Evolutionary conservation across 1,140 invertebrate species (phyloP).

Genomic region (Theocolax elegans): DNA sequence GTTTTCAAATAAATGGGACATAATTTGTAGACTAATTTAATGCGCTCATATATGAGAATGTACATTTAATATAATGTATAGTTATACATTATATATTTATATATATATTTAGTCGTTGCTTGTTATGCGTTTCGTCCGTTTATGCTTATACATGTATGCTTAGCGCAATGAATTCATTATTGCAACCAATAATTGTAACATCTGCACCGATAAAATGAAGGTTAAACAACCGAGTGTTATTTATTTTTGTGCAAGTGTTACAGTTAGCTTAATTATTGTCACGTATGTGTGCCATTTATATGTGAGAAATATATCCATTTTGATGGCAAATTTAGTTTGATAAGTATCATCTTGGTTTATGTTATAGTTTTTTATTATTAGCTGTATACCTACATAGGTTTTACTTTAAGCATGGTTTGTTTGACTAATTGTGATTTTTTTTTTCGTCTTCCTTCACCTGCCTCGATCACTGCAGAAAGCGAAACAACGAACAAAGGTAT

Average conservation of each 20-base stretch:
- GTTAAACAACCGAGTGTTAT: no score
- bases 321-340: no score
- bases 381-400: constrained; percentile 6
- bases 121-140: constrained; percentile 43
- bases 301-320: background rate
- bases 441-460: constrained; percentile 20
- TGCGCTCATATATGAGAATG: no score
- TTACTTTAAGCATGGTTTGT: constrained; percentile 36
- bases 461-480: constrained; percentile 34
- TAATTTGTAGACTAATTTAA: no score
- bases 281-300: no score
- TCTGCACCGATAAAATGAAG: no score
- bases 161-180: background rate
- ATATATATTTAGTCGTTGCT: constrained; percentile 13
- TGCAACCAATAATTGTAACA: no score
- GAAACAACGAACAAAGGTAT: constrained; percentile 32
- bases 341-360: constrained; percentile 53
- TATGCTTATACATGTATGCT: background rate
- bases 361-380: constrained; percentile 54
- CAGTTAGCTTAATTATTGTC: no score
- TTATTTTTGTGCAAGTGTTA: no score
- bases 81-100: constrained; percentile 36
- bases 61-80: background rate
- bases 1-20: no score
- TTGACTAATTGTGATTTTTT: constrained; percentile 36